phyloP scores from a whole-genome alignment of 2,797 vertebrate species.

The Semotilus atromaculatus region DNA sequence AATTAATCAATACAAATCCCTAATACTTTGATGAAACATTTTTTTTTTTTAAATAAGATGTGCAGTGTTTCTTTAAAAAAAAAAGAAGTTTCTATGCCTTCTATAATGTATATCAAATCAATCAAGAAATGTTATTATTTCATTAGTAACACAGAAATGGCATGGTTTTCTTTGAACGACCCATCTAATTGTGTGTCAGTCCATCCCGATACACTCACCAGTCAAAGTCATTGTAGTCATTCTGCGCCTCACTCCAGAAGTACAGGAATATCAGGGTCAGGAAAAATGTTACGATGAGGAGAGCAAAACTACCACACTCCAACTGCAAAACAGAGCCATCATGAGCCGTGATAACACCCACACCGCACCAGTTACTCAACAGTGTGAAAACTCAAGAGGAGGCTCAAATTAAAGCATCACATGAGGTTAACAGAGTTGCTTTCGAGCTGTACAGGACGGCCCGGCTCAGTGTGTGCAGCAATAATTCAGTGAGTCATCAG shows the following conservation, averaged over 20 bases:
- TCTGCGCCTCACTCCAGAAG: conserved; percentile 88
- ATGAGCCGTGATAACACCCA: conserved; percentile 8
- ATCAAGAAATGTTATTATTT: neutral
- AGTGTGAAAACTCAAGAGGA: neutral
- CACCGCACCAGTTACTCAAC: neutral
- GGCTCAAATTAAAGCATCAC: neutral
- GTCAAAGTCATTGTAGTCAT: conserved; percentile 91
- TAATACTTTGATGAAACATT: neutral
- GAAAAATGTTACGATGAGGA: conserved; percentile 83
- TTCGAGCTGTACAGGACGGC: neutral
- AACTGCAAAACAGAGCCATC: conserved; percentile 69
- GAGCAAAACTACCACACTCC: conserved; percentile 82
- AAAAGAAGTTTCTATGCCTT: neutral
- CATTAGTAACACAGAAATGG: neutral
- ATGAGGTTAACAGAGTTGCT: neutral
- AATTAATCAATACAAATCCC: neutral
- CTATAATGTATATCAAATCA: neutral
- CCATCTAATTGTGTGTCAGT: neutral
- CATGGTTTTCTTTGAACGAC: neutral
- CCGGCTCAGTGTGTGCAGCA: neutral
- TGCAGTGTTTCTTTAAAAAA: too few relatives aligned
- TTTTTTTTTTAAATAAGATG: too few relatives aligned
- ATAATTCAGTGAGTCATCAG: conserved; percentile 15
- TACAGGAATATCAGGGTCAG: conserved; percentile 86
- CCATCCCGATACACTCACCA: conserved; percentile 77